Conservation (phyloP, 1,140 invertebrate genomes). For the Calephelis nemesis region DNA sequence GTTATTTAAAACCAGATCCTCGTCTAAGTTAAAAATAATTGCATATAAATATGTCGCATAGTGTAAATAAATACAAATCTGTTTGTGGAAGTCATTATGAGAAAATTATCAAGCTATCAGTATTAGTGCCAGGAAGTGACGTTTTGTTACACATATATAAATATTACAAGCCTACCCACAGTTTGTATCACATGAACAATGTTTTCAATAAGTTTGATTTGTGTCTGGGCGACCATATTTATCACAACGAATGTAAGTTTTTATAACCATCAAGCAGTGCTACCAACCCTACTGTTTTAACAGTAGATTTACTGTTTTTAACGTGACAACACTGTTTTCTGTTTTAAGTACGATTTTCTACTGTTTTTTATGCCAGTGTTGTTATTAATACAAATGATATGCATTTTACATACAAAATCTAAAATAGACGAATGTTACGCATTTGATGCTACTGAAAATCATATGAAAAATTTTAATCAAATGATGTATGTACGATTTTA, state of each 20-base stretch:
- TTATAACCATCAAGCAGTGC: neutral
- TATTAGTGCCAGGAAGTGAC: slow-evolving; percentile 12
- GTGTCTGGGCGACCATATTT: neutral
- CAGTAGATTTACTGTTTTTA: too few species aligned
- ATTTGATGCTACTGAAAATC: too few species aligned
- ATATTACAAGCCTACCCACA: neutral
- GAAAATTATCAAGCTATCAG: slow-evolving; percentile 14
- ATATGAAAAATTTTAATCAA: too few species aligned
- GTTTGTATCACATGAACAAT: neutral
- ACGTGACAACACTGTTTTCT: too few species aligned
- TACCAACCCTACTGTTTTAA: too few species aligned
- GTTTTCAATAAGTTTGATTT: neutral
- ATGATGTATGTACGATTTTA: too few species aligned
- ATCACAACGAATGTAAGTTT: slow-evolving; percentile 2
- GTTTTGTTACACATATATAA: slow-evolving; percentile 21
- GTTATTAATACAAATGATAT: too few species aligned
- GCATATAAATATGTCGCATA: slow-evolving; percentile 8
- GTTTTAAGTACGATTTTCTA: too few species aligned
- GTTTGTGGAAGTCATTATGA: slow-evolving; percentile 17
- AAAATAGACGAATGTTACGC: too few species aligned
- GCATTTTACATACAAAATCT: too few species aligned
- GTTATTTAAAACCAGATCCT: slow-evolving; percentile 8
- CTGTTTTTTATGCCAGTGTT: too few species aligned
- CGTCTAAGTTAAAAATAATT: neutral
- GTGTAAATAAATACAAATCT: slow-evolving; percentile 1